Base-by-base conservation (phyloP, 1,140 invertebrate genomes). In the Eubasilissa regina region DNA sequence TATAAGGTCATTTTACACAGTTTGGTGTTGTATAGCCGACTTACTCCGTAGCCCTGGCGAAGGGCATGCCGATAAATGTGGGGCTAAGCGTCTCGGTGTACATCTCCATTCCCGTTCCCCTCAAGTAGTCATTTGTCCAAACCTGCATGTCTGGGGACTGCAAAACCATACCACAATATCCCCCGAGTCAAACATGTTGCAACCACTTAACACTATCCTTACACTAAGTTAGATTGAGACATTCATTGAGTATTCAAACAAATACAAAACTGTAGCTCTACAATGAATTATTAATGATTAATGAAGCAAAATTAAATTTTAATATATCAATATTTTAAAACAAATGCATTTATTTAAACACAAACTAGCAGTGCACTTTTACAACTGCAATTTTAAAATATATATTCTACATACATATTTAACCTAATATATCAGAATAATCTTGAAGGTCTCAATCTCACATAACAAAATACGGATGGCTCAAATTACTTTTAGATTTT, bases 21-120 rank as follows among this genome's bases (percentile, higher is more conserved):
- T 79, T 51, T 48, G 45, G 48, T 58, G 51, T 17, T 80, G 78
- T 47, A 25, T 62, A 35, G 79, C 87, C 89, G 90, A 97, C 97
- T 97, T 97, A 99, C 97, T 98, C 97, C 89, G 97, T 97, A 85
- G 97, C 97, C 90, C 97, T 95, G 86, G 95, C 95, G 93, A 99
- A 99, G 84, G 96, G 96, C 94, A 99, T 97, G 89, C 97, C 97
- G 90, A 97, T 95, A 94, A 99, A 99, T 84, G 97, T 95, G 83
- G 95, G 93, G 90, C 97, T 98, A 89, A 99, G 92, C 86, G 96
- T 97, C 91, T 99, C 97, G 85, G 97, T 99, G 92, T 99, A 99
- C 97, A 99, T 98, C 93, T 99, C 98, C 97, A 99, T 98, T 85
- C 97, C 97, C 82, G 98, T 98, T 86, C 98, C 98, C 86, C 97